These are phyloP conservation scores for Solenopsis invicta DNA, from an alignment of 1,140 invertebrate species.

Conservation along the genomic window DNA sequence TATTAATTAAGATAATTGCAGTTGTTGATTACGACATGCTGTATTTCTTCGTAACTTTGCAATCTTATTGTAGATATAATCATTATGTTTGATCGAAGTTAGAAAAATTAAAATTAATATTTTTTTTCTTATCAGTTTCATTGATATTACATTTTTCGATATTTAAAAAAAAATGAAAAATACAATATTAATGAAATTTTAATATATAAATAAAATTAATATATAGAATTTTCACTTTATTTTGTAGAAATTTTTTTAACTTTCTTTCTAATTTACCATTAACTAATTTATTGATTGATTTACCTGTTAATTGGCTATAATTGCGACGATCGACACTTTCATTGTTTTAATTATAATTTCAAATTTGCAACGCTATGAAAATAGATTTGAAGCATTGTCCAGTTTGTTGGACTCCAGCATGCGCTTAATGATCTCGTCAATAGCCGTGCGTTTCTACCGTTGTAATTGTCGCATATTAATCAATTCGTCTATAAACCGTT, in stretches of 20 bases:
- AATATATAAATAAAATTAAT: too few relatives aligned
- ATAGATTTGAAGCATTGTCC: conserved; percentile 6
- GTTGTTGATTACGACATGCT: neutral
- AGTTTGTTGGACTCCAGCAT: neutral
- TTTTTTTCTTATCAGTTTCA: too few relatives aligned
- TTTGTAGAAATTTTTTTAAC: neutral
- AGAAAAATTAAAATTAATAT: neutral
- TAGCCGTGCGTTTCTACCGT: conserved; percentile 35
- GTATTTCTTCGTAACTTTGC: neutral
- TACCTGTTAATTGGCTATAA: too few relatives aligned
- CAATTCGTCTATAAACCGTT: conserved; percentile 45
- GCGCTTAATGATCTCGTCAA: neutral
- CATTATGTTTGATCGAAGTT: neutral
- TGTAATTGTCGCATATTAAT: conserved; percentile 44
- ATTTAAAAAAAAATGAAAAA: neutral
- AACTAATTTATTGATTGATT: neutral
- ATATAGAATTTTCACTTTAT: too few relatives aligned
- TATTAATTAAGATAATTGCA: conserved; percentile 16
- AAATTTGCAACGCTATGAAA: neutral
- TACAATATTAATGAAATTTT: neutral
- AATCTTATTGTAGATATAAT: neutral
- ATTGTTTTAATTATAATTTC: neutral
- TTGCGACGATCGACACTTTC: neutral
- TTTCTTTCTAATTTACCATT: neutral
- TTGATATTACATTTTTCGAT: too few relatives aligned